Evolutionary conservation across 2,888 invertebrate genomes (phyloP).

Genomic region (Octonoba sinensis): DNA sequence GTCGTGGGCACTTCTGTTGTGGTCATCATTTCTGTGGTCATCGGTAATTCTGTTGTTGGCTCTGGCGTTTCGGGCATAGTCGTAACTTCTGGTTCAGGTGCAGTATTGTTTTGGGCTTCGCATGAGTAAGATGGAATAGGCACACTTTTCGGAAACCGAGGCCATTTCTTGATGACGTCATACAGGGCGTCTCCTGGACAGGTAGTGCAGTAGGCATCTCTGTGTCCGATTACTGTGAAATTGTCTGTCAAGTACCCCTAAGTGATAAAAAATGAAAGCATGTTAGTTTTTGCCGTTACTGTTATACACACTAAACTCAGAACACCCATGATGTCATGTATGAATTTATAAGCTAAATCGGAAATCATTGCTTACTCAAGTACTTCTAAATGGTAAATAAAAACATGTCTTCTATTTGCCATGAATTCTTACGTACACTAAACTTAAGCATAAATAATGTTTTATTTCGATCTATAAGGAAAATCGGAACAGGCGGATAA

Average conservation of each 20-base stretch:
- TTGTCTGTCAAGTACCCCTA: constrained; percentile 65
- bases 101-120: constrained; percentile 1
- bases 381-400: too few relatives aligned
- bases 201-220: constrained; percentile 60
- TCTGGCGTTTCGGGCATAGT: constrained; percentile 3
- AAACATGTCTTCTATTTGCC: too few relatives aligned
- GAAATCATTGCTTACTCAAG: too few relatives aligned
- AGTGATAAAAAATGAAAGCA: not conserved
- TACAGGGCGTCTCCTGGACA: constrained; percentile 63
- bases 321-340: too few relatives aligned
- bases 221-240: constrained; percentile 51
- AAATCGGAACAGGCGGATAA: too few relatives aligned
- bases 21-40: not conserved
- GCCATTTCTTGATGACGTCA: constrained; percentile 54
- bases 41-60: constrained; percentile 1
- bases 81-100: constrained; percentile 2
- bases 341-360: too few relatives aligned
- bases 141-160: constrained; percentile 32
- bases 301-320: too few relatives aligned
- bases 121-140: constrained; percentile 57
- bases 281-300: not conserved
- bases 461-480: too few relatives aligned
- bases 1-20: not conserved
- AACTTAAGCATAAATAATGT: too few relatives aligned
- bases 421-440: too few relatives aligned